Evolutionary conservation across 2,888 invertebrate genomes (phyloP).

Genomic region (Conops quadrifasciatus): DNA sequence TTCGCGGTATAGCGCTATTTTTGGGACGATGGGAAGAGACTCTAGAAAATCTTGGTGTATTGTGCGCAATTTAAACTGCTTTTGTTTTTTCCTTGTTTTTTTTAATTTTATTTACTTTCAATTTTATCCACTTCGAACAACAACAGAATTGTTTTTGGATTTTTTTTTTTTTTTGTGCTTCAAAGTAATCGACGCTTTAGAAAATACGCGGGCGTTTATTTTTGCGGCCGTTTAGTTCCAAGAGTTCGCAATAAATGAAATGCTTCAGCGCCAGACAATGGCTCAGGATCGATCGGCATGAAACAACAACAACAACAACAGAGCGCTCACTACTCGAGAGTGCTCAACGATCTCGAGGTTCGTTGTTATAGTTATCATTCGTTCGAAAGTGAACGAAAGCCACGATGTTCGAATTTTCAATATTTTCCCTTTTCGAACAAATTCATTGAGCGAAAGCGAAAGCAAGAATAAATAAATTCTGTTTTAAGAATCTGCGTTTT

Average conservation of each 20-base stretch:
- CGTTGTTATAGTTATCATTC: too few relatives aligned
- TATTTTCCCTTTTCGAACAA: conserved; percentile 11
- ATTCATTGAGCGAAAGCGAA: not conserved
- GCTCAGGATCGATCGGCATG: too few relatives aligned
- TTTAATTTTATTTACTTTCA: conserved; percentile 16
- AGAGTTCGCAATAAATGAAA: conserved; percentile 60
- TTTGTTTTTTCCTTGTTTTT: conserved; percentile 3
- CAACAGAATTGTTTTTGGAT: not conserved
- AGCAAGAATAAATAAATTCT: too few relatives aligned
- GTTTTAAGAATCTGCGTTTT: too few relatives aligned
- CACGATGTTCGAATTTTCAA: conserved; percentile 30
- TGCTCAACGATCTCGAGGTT: too few relatives aligned
- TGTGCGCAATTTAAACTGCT: conserved; percentile 21
- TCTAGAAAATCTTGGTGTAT: not conserved
- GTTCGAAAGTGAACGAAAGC: too few relatives aligned
- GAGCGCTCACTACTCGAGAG: too few relatives aligned
- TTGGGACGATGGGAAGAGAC: conserved; percentile 1
- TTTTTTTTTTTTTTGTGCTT: conserved; percentile 38
- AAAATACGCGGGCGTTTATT: conserved; percentile 47
- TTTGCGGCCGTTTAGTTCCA: conserved; percentile 57
- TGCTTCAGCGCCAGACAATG: not conserved
- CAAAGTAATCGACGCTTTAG: conserved; percentile 48
- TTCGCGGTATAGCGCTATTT: conserved; percentile 29
- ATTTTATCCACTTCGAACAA: conserved; percentile 17
- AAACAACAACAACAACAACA: too few relatives aligned